Base-by-base conservation (phyloP, 2,888 invertebrate genomes). In the Hemithea aestivaria region DNA sequence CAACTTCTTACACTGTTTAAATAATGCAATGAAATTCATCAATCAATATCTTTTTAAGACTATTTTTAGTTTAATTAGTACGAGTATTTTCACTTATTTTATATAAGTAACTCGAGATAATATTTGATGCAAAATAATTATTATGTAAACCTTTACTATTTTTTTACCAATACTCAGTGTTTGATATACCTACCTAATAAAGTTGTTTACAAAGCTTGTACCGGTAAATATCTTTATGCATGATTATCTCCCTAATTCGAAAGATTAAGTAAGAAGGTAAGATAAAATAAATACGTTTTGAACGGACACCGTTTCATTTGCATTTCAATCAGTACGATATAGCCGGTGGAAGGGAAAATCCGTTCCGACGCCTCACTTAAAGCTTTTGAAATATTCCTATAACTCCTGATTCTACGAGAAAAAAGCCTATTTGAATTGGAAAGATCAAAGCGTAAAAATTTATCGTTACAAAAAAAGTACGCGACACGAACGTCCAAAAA, bases 361-460 rank as follows among this genome's bases (percentile, higher is more conserved):
- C 80, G 75, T 76, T 76, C 70, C 68, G 75, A 75, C 82, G 79
- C 80, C 77, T 83, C 76, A 80, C 79, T 82, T 83, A 76, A 79
- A 79, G 82, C 82, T 80, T 82, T 82, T 78, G 74, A 83, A 84
- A 85, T 85, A 83, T 84, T 83, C 83, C 78, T 79, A 83, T 84
- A 84, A 85, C 78, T 84, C 83, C 69, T 78, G 82, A 82, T 75
- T 77, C 76, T 70, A 76, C 69, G 73, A 69, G 68, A 76, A 79
- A 78, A 83, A 83, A 79, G 79, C 83, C 81, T 80, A 83, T 84
- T 85, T 83, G 83, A 84, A 84, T 83, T 83, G 83, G 75, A 82
- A 83, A 85, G 84, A 83, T 85, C 84, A 84, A 83, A 84, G 82
- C 75, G 76, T 81, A 75, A 82, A 83, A 84, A 83, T 79, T 83